Evolutionary conservation across 2,113 vertebrate genomes (phyloP), one percentile per base, ranked within the genome.

Genomic region (Ibidorhyncha struthersii): DNA sequence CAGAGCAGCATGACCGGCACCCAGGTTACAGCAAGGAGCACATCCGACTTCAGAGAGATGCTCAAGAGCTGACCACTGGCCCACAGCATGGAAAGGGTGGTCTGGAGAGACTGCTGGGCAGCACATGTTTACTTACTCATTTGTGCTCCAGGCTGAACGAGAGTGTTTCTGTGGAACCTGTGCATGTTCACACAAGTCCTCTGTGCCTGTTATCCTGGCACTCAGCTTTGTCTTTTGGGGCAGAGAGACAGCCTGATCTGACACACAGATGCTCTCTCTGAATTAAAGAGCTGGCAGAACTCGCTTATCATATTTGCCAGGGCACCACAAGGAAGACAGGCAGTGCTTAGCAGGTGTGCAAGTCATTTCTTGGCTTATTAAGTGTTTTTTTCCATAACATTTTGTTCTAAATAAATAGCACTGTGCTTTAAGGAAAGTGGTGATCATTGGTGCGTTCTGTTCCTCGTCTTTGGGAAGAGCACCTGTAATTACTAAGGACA

Each of bases 231-330:
- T 96, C 96, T 97, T 93, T 66, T 86, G 77, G 91, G 91, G 61
- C 77, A 93, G 81, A 87, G 67, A 97, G 73, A 72, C 93, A 94
- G 94, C 76, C 82, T 29, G 63, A 96, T 93, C 89, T 91, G 94
- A 93, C 66, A 94, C 96, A 89, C 96, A 97, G 94, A 96, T 96
- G 96, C 96, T 97, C 94, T 92, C 93, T 93, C 96, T 96, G 93
- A 96, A 97, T 96, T 96, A 96, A 97, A 93, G 93, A 96, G 94
- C 91, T 97, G 96, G 96, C 94, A 96, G 73, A 96, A 84, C 56
- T 84, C 80, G 15, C 62, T 90, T 88, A 85, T 82, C 70, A 5
- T 66, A 73, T 80, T 95, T 97, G 96, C 93, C 90, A 96, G 93
- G 79, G 90, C 93, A 95, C 92, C 93, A 97, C 96, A 96, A 95